Evolutionary conservation across 2,113 vertebrate genomes (phyloP), one percentile per base, ranked within the genome.

Genomic region (Malurus cyaneus): DNA sequence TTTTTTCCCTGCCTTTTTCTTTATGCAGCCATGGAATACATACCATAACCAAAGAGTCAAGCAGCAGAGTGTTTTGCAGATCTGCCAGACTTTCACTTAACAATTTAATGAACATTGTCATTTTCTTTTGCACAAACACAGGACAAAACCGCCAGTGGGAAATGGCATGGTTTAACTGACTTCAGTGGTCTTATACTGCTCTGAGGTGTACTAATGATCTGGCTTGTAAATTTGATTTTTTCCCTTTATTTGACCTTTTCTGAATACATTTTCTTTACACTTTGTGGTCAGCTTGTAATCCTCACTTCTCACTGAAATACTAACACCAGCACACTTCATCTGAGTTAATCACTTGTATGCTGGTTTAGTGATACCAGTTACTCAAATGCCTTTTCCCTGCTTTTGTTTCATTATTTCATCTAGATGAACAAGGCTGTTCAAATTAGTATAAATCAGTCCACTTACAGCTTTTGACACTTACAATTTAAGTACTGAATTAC

Each of bases 21-120:
- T 92, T 71, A 84, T 46, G 42, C 89, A 96, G 76, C 80, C 46
- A 24, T 96, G 89, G 94, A 94, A 95, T 94, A 90, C 85, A 52
- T 80, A 67, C 77, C 59, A 77, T 41, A 89, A 84, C 84, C 9
- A 7, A 61, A 88, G 64, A 93, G 69, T 64, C 34, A 72, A 74
- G 69, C 78, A 82, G 74, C 71, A 84, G 67, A 49, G 61, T 94
- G 32, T 80, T 80, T 56, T 89, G 72, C 72, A 87, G 80, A 67
- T 72, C 66, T 74, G 14, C 73, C 42, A 83, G 39, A 31, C 66
- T 86, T 92, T 65, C 86, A 74, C 67, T 94, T 85, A 77, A 56
- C 39, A 60, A 47, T 49, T 44, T 39, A 56, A 62, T 60, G 93
- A 78, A 61, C 36, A 4, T 19, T 80, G 49, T 84, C 4, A 31